Percentiles rank a stretch among this genome's conserved stretches.
phyloP scores from a whole-genome alignment of 2,113 vertebrate genomes.

The Notothenia rossii region DNA sequence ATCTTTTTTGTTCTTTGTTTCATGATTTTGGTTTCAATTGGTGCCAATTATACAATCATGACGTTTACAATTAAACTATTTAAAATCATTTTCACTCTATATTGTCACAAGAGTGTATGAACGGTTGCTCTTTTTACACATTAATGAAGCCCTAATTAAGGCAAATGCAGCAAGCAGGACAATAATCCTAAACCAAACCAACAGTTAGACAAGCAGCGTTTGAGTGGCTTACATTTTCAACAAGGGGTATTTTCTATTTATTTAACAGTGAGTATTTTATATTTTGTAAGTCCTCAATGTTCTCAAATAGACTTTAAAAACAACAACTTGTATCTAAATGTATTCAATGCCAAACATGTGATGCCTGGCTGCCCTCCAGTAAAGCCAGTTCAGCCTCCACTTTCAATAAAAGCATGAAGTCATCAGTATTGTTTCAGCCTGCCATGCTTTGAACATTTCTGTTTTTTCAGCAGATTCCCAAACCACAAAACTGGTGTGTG shows the following conservation, averaged over 20 bases:
- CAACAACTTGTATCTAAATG: background rate
- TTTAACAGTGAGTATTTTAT: background rate
- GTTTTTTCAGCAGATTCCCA: conserved; percentile 86
- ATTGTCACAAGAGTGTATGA: background rate
- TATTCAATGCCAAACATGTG: conserved; percentile 36
- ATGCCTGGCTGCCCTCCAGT: conserved; percentile 50
- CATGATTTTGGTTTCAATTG: background rate
- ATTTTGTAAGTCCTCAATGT: background rate
- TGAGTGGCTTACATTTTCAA: no score
- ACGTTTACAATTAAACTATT: background rate
- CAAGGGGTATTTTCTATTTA: no score
- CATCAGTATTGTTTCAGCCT: conserved; percentile 80
- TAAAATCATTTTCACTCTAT: background rate
- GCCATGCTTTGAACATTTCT: conserved; percentile 71
- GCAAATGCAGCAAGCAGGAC: background rate
- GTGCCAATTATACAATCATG: background rate
- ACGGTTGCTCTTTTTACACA: background rate
- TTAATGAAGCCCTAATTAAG: background rate
- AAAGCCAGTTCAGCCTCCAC: conserved; percentile 68
- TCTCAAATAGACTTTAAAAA: background rate
- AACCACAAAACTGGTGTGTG: conserved; percentile 70
- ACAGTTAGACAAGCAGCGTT: background rate
- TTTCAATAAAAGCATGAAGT: conserved; percentile 78
- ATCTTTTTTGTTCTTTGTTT: no score
- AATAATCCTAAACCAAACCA: background rate